Conservation (phyloP, 2,113 vertebrate genomes). For the Chlorodrepanis virens region DNA sequence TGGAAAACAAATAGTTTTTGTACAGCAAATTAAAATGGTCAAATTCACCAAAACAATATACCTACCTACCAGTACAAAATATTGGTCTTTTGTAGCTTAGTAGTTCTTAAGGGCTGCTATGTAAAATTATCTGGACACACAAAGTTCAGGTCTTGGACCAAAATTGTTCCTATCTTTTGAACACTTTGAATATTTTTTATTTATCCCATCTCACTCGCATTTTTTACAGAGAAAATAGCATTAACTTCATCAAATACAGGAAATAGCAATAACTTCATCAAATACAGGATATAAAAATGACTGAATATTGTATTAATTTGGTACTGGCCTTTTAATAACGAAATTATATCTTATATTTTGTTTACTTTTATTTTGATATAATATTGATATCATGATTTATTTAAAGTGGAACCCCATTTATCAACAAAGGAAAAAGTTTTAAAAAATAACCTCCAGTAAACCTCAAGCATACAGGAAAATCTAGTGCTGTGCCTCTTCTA, state of each 20-base stretch:
- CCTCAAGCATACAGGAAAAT: neutral
- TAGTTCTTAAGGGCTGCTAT: neutral
- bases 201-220: neutral
- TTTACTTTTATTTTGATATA: neutral
- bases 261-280: neutral
- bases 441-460: neutral
- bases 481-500: neutral
- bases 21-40: neutral
- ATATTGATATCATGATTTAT: neutral
- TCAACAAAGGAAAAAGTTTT: neutral
- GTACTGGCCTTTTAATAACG: neutral
- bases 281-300: neutral
- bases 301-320: neutral
- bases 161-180: neutral
- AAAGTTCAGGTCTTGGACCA: neutral
- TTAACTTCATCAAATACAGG: neutral
- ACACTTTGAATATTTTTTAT: neutral
- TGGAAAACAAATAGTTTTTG: neutral
- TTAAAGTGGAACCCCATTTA: neutral
- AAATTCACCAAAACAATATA: neutral
- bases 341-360: neutral
- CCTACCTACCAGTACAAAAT: neutral
- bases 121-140: neutral
- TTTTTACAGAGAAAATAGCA: neutral
- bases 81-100: accelerated